Evolutionary conservation across 2,888 invertebrate species (phyloP), one percentile per base, ranked within the genome.

Genomic region (Ametastegia equiseti): DNA sequence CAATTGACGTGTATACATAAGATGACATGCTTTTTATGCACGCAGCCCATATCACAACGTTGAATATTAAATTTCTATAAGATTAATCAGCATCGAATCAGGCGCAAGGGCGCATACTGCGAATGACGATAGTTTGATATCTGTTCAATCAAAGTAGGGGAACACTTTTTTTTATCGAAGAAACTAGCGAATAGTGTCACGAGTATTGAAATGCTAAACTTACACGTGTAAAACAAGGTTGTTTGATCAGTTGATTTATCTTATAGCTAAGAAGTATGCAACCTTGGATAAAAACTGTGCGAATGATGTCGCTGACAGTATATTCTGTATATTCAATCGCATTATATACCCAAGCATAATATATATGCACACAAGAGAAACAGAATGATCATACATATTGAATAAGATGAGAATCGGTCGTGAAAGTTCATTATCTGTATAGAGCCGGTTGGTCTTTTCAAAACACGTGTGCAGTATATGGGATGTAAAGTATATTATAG

Each of bases 381-480:
- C 7, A 75, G 36, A 33, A 54, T 75, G 30, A 42, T 54, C 50
- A 15, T 45, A n/a, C n/a, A n/a, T n/a, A n/a, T 36, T 23, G 19
- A 15, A 75, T 75, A 23, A 36, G 50, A 75, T 36, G 75, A 54
- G 50, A 75, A 75, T 75, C 54, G 54, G 50, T 36, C 54, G 75
- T 75, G 75, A 75, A 75, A 75, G 75, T 75, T 75, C n/a, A 75
- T 33, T 75, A 23, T 15, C 71, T 54, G 54, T 36, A n/a, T n/a
- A 75, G 54, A 75, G 75, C 75, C 75, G 75, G 75, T 75, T 75
- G 33, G 45, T 54, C 75, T n/a, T 23, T 75, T 75, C 36, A 36
- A 54, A 75, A 42, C 71, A 71, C 71, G 71, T 75, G 45, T 47
- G 11, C 71, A n/a, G 60, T 60, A 60, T 57, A 77, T 77, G 50